Percentiles rank a stretch among this genome's conserved stretches.
These are phyloP conservation scores for Scartelaos histophorus DNA, from an alignment of 2,113 vertebrate genomes.

Conservation along the genomic window DNA sequence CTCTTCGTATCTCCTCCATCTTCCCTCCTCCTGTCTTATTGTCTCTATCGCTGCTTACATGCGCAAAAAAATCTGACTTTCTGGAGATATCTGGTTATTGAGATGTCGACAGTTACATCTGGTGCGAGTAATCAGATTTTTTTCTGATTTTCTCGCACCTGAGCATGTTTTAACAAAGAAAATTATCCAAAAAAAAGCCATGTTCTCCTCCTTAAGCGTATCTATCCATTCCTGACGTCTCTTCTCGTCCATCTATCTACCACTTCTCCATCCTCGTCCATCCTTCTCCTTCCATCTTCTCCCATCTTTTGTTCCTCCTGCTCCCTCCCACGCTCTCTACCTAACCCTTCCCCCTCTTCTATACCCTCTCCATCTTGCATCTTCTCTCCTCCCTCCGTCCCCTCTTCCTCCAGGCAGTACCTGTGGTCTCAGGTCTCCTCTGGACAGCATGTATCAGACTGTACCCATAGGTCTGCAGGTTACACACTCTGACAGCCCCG, in stretches of 20 bases:
- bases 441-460: conserved; percentile 2
- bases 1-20: not conserved
- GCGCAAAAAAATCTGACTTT: too few relatives aligned
- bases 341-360: too few relatives aligned
- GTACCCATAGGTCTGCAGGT: not conserved
- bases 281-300: too few relatives aligned
- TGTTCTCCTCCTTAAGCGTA: not conserved
- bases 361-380: too few relatives aligned
- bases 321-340: not conserved
- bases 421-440: not conserved
- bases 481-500: not conserved
- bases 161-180: too few relatives aligned
- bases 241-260: too few relatives aligned
- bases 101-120: too few relatives aligned
- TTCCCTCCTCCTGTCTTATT: not conserved
- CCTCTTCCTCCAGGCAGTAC: not conserved
- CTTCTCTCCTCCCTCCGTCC: not conserved
- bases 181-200: too few relatives aligned
- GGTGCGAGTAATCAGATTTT: too few relatives aligned
- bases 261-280: not conserved
- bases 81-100: too few relatives aligned
- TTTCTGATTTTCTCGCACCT: too few relatives aligned
- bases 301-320: not conserved
- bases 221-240: not conserved
- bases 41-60: not conserved